Base-by-base conservation (phyloP, 2,113 vertebrate species). In the Sporophila hypoxantha region DNA sequence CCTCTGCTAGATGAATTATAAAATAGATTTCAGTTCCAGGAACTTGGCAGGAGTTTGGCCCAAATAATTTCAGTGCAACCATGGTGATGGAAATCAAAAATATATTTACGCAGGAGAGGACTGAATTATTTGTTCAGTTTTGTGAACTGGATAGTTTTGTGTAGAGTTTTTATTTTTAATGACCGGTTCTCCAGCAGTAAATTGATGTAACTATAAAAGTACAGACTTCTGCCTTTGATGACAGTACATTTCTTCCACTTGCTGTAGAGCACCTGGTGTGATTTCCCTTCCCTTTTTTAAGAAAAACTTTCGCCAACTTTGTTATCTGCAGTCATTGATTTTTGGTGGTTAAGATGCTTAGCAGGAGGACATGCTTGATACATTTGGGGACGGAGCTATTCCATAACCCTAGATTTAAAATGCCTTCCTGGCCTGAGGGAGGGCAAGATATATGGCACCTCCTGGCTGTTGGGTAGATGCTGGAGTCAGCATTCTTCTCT, bases 11-110 rank as follows among this genome's bases (percentile, higher is more conserved):
- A 57, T 77, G 32, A 68, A 79, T 92, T 85, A 62, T 50, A 80
- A 84, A 76, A 74, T 15, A 79, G 47, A 80, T 89, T 90, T 85
- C n/a, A 65, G n/a, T 82, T 64, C 11, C 36, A 87, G 53, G 25
- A 74, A 64, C 61, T 76, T 87, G 55, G 15, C 18, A 82, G 60
- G 52, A 77, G 12, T 76, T 93, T 92, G 82, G 76, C 76, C 25
- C 18, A 39, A 55, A 64, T 85, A 44, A 82, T 89, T 95, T 79
- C 27, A 32, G 13, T 60, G 39, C 39, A 82, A 66, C 36, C 8
- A 44, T 67, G 23, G 23, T 74, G 61, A 67, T 74, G 41, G 47
- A 41, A 93, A 52, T 69, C 11, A 87, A 74, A 79, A 85, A 46
- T 14, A 8, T 21, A 46, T 66, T 66, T 65, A 59, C 59, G 7